Conservation (phyloP, 2,888 invertebrate genomes). For the Conomelus anceps region DNA sequence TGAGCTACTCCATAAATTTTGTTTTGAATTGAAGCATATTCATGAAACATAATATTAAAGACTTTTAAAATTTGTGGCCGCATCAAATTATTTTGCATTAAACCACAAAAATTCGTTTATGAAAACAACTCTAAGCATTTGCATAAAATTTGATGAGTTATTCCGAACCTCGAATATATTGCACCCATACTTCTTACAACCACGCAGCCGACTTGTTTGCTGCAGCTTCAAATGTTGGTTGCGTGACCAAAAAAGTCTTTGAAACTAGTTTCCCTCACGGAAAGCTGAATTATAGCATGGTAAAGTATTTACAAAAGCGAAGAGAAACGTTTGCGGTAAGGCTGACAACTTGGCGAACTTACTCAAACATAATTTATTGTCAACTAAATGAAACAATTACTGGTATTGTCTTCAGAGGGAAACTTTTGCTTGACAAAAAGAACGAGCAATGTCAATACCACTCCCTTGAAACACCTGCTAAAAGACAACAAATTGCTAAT, state of each 20-base stretch:
- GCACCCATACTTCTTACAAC: neutral
- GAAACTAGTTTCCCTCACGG: neutral
- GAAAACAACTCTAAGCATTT: neutral
- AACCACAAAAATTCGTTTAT: too few species aligned
- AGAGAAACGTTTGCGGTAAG: neutral
- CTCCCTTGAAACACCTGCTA: neutral
- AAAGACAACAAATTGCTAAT: neutral
- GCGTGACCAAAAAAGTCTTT: neutral
- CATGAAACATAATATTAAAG: too few species aligned
- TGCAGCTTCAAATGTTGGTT: neutral
- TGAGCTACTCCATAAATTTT: too few species aligned
- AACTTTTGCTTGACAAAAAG: neutral
- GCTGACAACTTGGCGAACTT: neutral
- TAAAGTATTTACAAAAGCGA: neutral
- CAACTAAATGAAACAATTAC: neutral
- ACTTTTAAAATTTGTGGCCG: too few species aligned
- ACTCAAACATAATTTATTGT: neutral
- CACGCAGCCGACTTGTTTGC: neutral
- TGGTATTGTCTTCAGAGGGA: neutral
- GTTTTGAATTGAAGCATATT: too few species aligned
- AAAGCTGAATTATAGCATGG: neutral
- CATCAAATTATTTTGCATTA: too few species aligned
- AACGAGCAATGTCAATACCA: neutral
- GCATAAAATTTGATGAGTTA: neutral
- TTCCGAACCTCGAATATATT: neutral